Base-by-base conservation (phyloP, 2,888 invertebrate genomes). In the Sericinus montela region DNA sequence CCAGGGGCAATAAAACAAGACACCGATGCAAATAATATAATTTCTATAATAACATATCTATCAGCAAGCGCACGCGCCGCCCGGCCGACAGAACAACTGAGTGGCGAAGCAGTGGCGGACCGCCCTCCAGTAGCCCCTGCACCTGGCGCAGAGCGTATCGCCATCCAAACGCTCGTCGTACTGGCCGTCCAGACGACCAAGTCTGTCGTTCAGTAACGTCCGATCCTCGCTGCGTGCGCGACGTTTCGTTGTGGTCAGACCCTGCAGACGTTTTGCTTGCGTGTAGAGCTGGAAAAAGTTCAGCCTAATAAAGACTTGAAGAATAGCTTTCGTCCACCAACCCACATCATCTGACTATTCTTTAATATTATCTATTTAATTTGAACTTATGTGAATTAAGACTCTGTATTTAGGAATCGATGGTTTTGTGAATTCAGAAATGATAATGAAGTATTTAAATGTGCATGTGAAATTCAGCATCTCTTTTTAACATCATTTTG, bases 71-170 rank as follows among this genome's bases (percentile, higher is more conserved):
- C 48, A 55, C 9, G 53, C 54, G 23, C 47, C 55, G 45, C 45
- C 63, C 54, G 58, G 60, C 57, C n/a, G 67, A 40, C 51, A 68
- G 62, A 47, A 60, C 53, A 61, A 34, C 35, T 58, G 62, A 5
- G 49, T 45, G 19, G 63, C 55, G 25, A 82, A 41, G 49, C 67
- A 75, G 14, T 64, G 66, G 2, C 74, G 60, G 45, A 83, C 47
- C 13, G 73, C 60, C 40, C 80, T 69, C 79, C 79, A 78, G 63
- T 75, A 82, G 23, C 63, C 63, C 52, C 77, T 73, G 55, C 84
- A 84, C 41, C 74, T 55, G 46, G 74, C 62, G 60, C 84, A 83
- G 38, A 80, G 63, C 14, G 74, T 50, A 14, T 53, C 37, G 29
- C 48, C 35, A 32, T 36, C 54, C 8, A 29, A 23, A 15, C 14